A percentile compares a stretch with the other conserved stretches of the same genome.
Conservation (phyloP, 2,113 vertebrate genomes). For the Larimichthys crocea region DNA sequence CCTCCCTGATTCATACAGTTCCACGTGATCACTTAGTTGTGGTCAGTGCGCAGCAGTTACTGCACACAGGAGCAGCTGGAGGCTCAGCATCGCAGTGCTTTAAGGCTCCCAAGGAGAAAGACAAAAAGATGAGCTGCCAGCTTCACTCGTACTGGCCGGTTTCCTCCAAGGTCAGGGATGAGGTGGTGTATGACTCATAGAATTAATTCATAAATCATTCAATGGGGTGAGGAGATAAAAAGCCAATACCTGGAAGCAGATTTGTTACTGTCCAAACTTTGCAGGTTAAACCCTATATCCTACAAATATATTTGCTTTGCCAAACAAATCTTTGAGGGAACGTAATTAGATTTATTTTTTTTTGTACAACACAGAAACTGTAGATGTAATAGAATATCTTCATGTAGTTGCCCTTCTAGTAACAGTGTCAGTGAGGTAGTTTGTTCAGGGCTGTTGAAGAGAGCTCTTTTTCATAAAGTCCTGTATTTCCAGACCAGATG, state of each 20-base stretch:
- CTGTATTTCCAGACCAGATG: background rate
- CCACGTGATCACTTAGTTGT: background rate
- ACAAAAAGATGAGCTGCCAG: constrained; percentile 38
- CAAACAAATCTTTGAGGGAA: background rate
- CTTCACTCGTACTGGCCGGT: constrained; percentile 2
- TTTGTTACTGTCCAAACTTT: background rate
- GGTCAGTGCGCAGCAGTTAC: constrained; percentile 12
- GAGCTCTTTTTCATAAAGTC: background rate
- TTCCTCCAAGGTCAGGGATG: constrained; percentile 55
- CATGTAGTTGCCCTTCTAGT: background rate
- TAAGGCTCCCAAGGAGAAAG: constrained; percentile 12
- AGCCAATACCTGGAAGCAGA: constrained; percentile 32
- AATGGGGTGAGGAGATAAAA: constrained; percentile 40
- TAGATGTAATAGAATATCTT: too few species aligned
- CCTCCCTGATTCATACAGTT: background rate
- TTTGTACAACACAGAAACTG: background rate
- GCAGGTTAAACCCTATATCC: background rate
- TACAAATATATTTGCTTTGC: background rate
- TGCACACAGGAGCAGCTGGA: constrained; percentile 6
- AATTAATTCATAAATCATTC: constrained; percentile 61
- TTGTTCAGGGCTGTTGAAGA: background rate
- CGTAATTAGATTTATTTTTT: background rate
- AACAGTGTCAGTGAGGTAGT: background rate
- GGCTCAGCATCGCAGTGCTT: constrained; percentile 3
- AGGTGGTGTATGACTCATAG: constrained; percentile 39